Percentiles rank a stretch among this genome's conserved stretches.
phyloP scores from a whole-genome alignment of 2,888 invertebrate genomes.

The Macrosoma leucophasiata region DNA sequence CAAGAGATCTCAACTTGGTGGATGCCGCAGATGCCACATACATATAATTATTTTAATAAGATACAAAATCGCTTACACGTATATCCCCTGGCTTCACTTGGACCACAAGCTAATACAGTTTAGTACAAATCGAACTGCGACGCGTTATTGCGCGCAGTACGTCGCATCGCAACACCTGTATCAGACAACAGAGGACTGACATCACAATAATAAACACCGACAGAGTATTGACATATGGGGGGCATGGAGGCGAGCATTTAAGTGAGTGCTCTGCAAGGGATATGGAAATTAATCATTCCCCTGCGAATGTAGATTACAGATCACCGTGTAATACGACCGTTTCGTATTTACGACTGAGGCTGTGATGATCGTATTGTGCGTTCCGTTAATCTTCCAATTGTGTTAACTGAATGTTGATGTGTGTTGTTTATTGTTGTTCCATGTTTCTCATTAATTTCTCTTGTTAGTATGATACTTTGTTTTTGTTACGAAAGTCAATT shows the following conservation, averaged over 20 bases:
- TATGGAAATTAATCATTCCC: slow-evolving; percentile 34
- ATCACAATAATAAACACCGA: slow-evolving; percentile 35
- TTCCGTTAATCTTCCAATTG: no score
- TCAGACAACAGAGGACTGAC: slow-evolving; percentile 43
- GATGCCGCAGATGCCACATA: no score
- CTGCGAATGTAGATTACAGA: slow-evolving; percentile 28
- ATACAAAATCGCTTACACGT: no score
- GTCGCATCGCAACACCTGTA: slow-evolving; percentile 54
- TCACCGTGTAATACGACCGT: slow-evolving; percentile 24
- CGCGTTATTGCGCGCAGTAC: slow-evolving; percentile 52
- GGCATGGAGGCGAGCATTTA: no score
- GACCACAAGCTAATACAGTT: slow-evolving; percentile 36
- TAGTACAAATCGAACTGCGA: slow-evolving; percentile 33
- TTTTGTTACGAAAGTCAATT: no score
- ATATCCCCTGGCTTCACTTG: slow-evolving; percentile 31
- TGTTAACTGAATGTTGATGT: no score
- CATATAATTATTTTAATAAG: no score
- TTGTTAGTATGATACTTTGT: no score
- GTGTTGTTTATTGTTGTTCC: no score
- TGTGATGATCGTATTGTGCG: no score
- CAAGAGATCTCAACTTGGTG: no score
- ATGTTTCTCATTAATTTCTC: no score
- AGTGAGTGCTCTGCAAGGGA: slow-evolving; percentile 5
- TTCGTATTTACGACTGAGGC: slow-evolving; percentile 24
- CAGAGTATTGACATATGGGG: slow-evolving; percentile 20